Percentiles rank a stretch among this genome's conserved stretches.
Conservation (phyloP, 2,113 vertebrate species). For the Naja naja region DNA sequence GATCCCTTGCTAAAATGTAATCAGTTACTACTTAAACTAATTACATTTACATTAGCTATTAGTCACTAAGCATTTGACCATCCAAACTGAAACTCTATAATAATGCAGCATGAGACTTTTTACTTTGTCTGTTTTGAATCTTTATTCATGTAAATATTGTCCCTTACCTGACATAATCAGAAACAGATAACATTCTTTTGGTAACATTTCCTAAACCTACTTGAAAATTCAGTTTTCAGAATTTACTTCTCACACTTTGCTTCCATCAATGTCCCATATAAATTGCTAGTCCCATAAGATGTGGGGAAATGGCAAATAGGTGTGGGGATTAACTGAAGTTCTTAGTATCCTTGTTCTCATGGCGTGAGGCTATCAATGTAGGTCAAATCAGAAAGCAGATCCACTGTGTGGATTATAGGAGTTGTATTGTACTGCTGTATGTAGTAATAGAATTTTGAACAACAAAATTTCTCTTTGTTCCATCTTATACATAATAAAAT, state of each 20-base stretch:
- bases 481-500: not conserved
- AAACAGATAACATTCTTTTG: not conserved
- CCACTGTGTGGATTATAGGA: not conserved
- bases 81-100: not conserved
- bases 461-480: not conserved
- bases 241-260: not conserved
- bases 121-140: slow-evolving; percentile 15
- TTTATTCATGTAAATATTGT: not conserved
- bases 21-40: not conserved
- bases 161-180: not conserved
- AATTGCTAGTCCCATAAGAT: slow-evolving; percentile 24
- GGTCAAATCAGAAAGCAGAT: not conserved
- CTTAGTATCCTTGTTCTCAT: slow-evolving; percentile 48
- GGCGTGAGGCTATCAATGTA: not conserved
- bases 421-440: not conserved
- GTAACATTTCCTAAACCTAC: not conserved
- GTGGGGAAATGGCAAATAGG: slow-evolving; percentile 15
- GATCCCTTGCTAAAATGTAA: slow-evolving; percentile 7
- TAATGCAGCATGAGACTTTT: slow-evolving; percentile 23
- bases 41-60: not conserved
- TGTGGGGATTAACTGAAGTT: slow-evolving; percentile 9
- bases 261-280: not conserved
- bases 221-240: not conserved
- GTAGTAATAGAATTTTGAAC: not conserved
- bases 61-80: not conserved